Conservation (phyloP, 2,888 invertebrate genomes). For the Euphydryas editha region DNA sequence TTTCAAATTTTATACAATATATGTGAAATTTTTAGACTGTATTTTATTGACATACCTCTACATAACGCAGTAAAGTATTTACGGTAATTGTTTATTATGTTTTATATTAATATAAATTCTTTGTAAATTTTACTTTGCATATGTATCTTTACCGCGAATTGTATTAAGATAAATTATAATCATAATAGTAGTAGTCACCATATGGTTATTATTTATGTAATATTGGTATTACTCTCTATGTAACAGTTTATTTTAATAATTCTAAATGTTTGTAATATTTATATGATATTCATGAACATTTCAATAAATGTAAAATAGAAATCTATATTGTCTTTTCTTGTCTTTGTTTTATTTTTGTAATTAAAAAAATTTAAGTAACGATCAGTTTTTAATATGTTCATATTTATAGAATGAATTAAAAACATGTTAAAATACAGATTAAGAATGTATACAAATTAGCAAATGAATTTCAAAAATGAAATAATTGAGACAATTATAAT, state of each 20-base stretch:
- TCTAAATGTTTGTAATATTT: constrained; percentile 8
- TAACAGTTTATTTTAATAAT: constrained; percentile 1
- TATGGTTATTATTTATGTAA: constrained; percentile 11
- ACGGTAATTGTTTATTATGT: not conserved
- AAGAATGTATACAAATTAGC: no score
- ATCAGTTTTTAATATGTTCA: no score
- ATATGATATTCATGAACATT: constrained; percentile 6
- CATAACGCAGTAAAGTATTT: not conserved
- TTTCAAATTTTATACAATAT: not conserved
- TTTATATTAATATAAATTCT: not conserved
- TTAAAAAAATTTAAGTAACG: no score
- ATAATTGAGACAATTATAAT: no score
- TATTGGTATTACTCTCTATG: constrained; percentile 21
- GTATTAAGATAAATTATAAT: constrained; percentile 10
- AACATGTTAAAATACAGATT: no score
- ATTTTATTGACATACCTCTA: not conserved
- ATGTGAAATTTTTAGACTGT: not conserved
- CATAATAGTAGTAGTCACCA: constrained; percentile 17
- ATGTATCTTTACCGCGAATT: not conserved
- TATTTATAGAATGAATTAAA: no score
- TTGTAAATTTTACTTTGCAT: not conserved
- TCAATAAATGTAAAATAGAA: constrained; percentile 3
- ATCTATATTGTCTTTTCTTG: not conserved
- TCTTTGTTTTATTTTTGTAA: not conserved
- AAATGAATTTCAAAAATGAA: no score